Conservation (phyloP, 2,113 vertebrate species). For the Caloenas nicobarica region DNA sequence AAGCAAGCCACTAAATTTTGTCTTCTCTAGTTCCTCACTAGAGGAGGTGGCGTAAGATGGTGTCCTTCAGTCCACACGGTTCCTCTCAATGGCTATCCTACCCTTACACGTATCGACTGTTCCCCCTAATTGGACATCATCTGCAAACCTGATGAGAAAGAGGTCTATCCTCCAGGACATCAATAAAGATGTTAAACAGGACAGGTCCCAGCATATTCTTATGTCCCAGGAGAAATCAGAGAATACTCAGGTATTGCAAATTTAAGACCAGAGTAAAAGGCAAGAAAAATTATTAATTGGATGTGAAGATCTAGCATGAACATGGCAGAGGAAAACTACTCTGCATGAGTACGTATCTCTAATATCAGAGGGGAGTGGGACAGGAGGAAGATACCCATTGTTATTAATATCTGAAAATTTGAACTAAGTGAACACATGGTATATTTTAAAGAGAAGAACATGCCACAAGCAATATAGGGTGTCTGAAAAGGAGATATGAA, state of each 20-base stretch:
- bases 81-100: neutral
- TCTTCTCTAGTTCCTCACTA: neutral
- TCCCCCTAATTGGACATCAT: neutral
- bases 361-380: neutral
- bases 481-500: neutral
- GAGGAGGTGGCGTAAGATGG: neutral
- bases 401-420: neutral
- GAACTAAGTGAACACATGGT: neutral
- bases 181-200: neutral
- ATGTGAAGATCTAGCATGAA: neutral
- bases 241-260: neutral
- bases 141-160: neutral
- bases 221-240: neutral
- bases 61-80: neutral
- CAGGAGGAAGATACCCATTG: neutral
- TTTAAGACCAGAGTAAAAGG: neutral
- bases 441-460: neutral
- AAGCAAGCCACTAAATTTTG: neutral
- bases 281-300: neutral
- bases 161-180: no score
- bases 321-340: neutral
- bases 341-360: neutral
- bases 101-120: accelerated
- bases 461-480: neutral
- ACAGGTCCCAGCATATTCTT: neutral